Conservation (phyloP, 2,797 vertebrate species). For the Sebastes oblongus region DNA sequence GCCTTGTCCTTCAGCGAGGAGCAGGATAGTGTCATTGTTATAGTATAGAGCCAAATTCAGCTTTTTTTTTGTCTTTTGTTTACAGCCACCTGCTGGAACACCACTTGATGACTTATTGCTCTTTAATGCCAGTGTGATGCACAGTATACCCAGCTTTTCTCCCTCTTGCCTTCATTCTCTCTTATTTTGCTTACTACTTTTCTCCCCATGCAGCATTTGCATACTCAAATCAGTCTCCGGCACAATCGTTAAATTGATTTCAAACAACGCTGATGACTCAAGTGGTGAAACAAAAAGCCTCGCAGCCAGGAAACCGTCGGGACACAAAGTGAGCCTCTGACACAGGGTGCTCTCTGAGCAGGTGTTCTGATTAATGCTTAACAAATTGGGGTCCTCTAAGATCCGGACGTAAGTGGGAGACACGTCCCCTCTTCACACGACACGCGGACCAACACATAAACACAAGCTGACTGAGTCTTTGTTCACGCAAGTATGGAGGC, state of each 20-base stretch:
- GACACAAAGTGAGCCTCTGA: constrained; percentile 67
- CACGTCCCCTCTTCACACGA: constrained; percentile 62
- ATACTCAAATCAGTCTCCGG: constrained; percentile 81
- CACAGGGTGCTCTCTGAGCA: constrained; percentile 73
- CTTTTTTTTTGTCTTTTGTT: constrained; percentile 43
- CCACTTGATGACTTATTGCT: constrained; percentile 65
- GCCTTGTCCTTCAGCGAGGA: constrained; percentile 59
- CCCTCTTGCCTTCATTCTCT: constrained; percentile 17
- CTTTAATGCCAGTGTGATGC: constrained; percentile 69
- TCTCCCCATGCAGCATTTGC: constrained; percentile 68
- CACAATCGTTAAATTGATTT: constrained; percentile 80
- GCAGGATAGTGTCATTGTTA: constrained; percentile 66
- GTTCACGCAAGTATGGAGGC: constrained; percentile 67
- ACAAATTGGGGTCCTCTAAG: constrained; percentile 80
- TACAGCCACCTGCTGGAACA: constrained; percentile 63
- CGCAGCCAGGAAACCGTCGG: constrained; percentile 49
- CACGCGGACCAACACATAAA: constrained; percentile 62
- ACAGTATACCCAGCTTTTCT: constrained; percentile 20
- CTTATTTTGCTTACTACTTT: constrained; percentile 26
- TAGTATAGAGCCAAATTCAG: constrained; percentile 21
- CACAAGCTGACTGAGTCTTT: constrained; percentile 68
- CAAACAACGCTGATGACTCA: constrained; percentile 82
- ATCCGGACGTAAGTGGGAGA: constrained; percentile 74
- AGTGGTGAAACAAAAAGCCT: constrained; percentile 78
- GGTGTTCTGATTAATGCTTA: constrained; percentile 83